These are phyloP conservation scores for Phylloscopus collybita DNA, from an alignment of 2,797 vertebrate species.

Conservation along the genomic window DNA sequence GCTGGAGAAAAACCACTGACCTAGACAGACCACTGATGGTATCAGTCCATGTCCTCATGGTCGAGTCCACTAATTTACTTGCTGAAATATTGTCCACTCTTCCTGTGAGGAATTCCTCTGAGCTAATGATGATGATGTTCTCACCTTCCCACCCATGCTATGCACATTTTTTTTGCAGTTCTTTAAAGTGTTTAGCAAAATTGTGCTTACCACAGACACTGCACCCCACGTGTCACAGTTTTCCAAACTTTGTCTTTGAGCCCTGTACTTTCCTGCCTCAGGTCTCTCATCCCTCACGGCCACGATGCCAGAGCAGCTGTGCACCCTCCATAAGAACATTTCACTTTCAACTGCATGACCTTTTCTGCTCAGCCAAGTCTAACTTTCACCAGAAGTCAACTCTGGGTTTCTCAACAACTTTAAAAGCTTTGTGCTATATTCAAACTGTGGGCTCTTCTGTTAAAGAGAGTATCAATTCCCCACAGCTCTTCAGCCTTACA, in stretches of 20 bases:
- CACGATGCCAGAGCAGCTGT: neutral
- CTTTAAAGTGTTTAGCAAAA: neutral
- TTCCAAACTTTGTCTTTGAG: neutral
- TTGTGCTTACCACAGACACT: neutral
- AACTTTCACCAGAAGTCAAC: neutral
- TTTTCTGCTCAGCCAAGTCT: neutral
- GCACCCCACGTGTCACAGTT: neutral
- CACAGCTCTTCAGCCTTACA: neutral
- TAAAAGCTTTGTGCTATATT: neutral
- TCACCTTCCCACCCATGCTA: neutral
- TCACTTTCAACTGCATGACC: neutral
- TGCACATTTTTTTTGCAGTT: neutral
- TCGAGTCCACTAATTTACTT: neutral
- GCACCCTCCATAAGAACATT: neutral
- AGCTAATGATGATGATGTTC: neutral
- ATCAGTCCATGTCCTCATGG: neutral
- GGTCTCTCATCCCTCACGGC: neutral
- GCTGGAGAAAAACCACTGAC: neutral
- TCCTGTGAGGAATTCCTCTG: neutral
- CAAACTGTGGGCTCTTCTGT: neutral
- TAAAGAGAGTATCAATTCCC: neutral
- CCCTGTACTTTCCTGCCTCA: neutral
- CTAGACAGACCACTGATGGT: neutral
- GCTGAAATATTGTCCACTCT: neutral
- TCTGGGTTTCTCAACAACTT: conserved; percentile 13